These are phyloP conservation scores for Distichodus sexfasciatus DNA, from an alignment of 2,797 vertebrate species.

Conservation along the genomic window DNA sequence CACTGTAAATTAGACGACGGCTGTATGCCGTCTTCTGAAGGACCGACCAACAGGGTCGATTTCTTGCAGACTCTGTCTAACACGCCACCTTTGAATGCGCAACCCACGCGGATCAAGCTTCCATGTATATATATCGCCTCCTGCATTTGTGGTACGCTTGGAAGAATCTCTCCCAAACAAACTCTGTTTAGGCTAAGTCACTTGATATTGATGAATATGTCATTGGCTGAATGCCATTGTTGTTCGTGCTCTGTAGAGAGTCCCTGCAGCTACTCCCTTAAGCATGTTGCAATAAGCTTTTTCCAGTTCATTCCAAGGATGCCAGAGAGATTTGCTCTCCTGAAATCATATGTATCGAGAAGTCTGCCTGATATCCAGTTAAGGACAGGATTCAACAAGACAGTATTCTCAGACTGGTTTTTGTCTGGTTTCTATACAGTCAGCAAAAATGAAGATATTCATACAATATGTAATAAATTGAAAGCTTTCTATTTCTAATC, in stretches of 20 bases:
- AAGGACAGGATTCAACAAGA: neutral
- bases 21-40: neutral
- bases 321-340: constrained; percentile 2
- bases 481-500: neutral
- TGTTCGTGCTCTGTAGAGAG: no score
- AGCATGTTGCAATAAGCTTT: constrained; percentile 12
- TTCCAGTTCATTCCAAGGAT: constrained; percentile 26
- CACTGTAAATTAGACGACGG: neutral
- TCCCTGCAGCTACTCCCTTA: constrained; percentile 9
- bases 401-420: neutral
- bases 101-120: neutral
- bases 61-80: constrained; percentile 17
- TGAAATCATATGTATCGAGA: constrained; percentile 24
- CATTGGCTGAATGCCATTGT: constrained; percentile 7
- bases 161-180: neutral
- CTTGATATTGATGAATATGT: neutral
- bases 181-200: neutral
- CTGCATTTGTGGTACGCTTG: constrained; percentile 8
- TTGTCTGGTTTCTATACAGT: constrained; percentile 2
- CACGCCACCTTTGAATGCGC: neutral
- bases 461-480: neutral
- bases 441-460: neutral
- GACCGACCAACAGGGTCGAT: constrained; percentile 6
- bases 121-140: constrained; percentile 1
- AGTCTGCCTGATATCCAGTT: neutral